Base-by-base conservation (phyloP, 2,113 vertebrate genomes). In the Atractosteus spatula region DNA sequence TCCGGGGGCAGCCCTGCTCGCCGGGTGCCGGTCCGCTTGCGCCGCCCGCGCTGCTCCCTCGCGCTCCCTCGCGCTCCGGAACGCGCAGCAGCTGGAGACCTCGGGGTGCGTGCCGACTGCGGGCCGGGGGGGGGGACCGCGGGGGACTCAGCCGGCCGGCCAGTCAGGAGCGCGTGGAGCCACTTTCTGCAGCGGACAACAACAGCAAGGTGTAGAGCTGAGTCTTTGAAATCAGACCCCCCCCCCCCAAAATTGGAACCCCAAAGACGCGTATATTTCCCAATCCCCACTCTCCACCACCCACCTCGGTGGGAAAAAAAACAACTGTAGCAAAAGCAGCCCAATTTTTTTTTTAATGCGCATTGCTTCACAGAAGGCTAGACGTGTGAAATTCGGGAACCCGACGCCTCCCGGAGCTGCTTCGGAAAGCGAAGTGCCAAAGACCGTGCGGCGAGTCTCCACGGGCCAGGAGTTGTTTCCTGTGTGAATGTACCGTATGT, bases 61-160 rank as follows among this genome's bases (percentile, higher is more conserved):
- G 29, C 44, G 47, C 17, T 12, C 61, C 68, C 41, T 14, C 13
- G 69, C 3, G 54, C n/a, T 57, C 55, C 44, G 71, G 71, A 73
- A 73, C 66, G 71, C 64, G 64, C 71, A 73, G 57, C 71, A 73
- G 71, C 71, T 73, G 71, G 71, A 73, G 47, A 56, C 62, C 45
- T 41, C 62, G 63, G 57, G 44, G 54, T 13, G n/a, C 56, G 62
- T 47, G 41, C 54, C 62, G 62, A 13, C 17, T 56, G 47, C 61
- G 62, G 41, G 17, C n/a, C n/a, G n/a, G 61, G 47, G 62, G 47
- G 62, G 70, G 17, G 2, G 29, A 29, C 29, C 29, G 29, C 17
- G 29, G 29, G 29, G 62, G 70, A 56, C 57, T 17, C 41, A 56
- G 16, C 61, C 43, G 5, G 16, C 11, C 54, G 62, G 51, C 71